A percentile compares a stretch with the other conserved stretches of the same genome.
These are phyloP conservation scores for Drosophila lowei DNA, from an alignment of 1,140 invertebrate species.

Conservation along the genomic window DNA sequence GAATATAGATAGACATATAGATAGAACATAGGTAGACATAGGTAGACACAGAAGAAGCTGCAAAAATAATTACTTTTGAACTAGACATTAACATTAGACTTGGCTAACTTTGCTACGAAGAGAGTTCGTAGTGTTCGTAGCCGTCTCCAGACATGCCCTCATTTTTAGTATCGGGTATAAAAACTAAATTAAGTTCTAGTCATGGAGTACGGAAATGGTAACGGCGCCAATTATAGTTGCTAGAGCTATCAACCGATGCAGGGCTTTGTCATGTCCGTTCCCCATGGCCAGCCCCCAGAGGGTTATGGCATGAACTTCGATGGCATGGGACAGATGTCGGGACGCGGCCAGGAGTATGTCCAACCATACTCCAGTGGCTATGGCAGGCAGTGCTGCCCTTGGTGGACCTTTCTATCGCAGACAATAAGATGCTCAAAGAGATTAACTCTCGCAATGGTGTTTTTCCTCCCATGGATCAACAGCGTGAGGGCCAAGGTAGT, in stretches of 20 bases:
- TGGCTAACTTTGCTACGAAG: no score
- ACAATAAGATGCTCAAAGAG: constrained; percentile 50
- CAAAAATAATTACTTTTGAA: no score
- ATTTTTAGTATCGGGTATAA: no score
- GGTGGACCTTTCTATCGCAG: constrained; percentile 67
- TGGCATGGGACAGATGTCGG: constrained; percentile 15
- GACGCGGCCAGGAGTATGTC: constrained; percentile 23
- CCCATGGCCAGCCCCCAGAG: constrained; percentile 45
- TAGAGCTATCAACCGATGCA: constrained; percentile 31
- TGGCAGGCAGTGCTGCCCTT: constrained; percentile 37
- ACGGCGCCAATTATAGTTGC: neutral
- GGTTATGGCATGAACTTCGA: constrained; percentile 35
- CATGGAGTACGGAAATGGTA: constrained; percentile 62
- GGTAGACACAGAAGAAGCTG: no score
- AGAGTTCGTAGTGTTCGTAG: no score
- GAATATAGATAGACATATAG: no score
- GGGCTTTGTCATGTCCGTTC: constrained; percentile 37
- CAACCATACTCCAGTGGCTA: constrained; percentile 29
- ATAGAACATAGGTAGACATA: no score
- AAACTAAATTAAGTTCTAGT: neutral
- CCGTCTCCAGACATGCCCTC: no score
- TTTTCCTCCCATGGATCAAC: constrained; percentile 50
- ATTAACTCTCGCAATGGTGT: constrained; percentile 72
- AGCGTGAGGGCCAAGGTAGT: constrained; percentile 18
- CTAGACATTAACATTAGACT: no score